Base-by-base conservation (phyloP, 2,888 invertebrate species). In the Tanypteryx hageni region DNA sequence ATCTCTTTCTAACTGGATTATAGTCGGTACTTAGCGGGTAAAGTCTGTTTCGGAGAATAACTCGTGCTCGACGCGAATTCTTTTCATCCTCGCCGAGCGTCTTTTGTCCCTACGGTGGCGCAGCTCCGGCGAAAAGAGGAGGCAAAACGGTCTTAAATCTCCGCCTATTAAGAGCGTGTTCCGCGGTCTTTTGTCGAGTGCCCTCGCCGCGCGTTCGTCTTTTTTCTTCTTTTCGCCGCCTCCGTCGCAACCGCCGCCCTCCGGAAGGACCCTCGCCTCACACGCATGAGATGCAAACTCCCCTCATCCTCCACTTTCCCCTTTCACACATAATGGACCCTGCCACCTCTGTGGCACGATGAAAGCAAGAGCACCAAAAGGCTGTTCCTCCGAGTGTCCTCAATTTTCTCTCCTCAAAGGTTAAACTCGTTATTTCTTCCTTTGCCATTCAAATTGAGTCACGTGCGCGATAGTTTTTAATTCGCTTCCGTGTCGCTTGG, bases 111-210 rank as follows among this genome's bases (percentile, higher is more conserved):
- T 68, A 68, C 18, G 18, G 7, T 22, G 64, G 16, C 14, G 64
- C 16, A 0, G 68, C 68, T 64, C 7, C 64, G 14, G 11, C 64
- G 7, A n/a, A 68, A 68, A 44, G 44, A 5, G n/a, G 68, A 68
- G 3, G 68, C 68, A 68, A 68, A 68, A 68, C 68, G 68, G n/a
- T 68, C 68, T 68, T 22, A 68, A 68, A 68, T 68, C 68, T 68
- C n/a, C 68, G 68, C 18, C 68, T 68, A 18, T 44, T 44, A 3
- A 68, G 68, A n/a, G 68, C 68, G 22, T 68, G 13, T 68, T 68
- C 68, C 68, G 68, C 68, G 68, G 68, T n/a, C 68, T 68, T 68
- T 68, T n/a, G 68, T 68, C 68, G 68, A 68, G 68, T 68, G 18
- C 68, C n/a, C 68, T n/a, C 7, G n/a, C n/a, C 68, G 68, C 68